phyloP scores from a whole-genome alignment of 2,888 invertebrate genomes.

The Eupeodes latifasciatus region DNA sequence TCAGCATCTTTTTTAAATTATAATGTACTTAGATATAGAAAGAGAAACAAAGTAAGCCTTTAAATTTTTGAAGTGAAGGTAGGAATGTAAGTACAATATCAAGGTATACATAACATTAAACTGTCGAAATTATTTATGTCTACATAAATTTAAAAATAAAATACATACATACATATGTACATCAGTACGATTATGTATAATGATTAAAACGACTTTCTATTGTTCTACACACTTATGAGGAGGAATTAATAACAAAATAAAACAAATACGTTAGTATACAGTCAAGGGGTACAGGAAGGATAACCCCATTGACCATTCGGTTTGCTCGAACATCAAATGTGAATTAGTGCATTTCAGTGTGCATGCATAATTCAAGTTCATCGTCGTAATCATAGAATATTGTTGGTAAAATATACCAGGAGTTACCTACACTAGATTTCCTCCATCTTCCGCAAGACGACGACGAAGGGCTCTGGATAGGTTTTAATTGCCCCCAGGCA shows the following conservation, averaged over 20 bases:
- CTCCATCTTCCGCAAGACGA: constrained; percentile 73
- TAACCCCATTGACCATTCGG: constrained; percentile 84
- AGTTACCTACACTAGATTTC: constrained; percentile 58
- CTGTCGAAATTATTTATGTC: too few relatives aligned
- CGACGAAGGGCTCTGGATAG: constrained; percentile 75
- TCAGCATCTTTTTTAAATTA: too few relatives aligned
- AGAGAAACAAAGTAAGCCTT: too few relatives aligned
- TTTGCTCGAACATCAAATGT: constrained; percentile 84
- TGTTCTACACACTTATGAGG: constrained; percentile 5
- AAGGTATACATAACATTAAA: too few relatives aligned
- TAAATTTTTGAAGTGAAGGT: too few relatives aligned
- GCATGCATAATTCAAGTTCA: constrained; percentile 77
- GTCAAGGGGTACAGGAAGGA: constrained; percentile 77
- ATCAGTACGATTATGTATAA: neutral
- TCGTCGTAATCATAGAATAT: constrained; percentile 75
- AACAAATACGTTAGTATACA: constrained; percentile 42
- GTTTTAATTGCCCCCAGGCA: constrained; percentile 75
- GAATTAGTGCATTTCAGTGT: constrained; percentile 84
- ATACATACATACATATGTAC: too few relatives aligned
- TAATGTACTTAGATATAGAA: too few relatives aligned
- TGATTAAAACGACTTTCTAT: constrained; percentile 5
- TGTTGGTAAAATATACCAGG: constrained; percentile 25
- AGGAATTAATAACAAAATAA: constrained; percentile 28
- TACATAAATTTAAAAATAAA: too few relatives aligned
- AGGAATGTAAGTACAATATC: too few relatives aligned